Evolutionary conservation across 2,888 invertebrate species (phyloP).

Genomic region (Oscheius sp.): DNA sequence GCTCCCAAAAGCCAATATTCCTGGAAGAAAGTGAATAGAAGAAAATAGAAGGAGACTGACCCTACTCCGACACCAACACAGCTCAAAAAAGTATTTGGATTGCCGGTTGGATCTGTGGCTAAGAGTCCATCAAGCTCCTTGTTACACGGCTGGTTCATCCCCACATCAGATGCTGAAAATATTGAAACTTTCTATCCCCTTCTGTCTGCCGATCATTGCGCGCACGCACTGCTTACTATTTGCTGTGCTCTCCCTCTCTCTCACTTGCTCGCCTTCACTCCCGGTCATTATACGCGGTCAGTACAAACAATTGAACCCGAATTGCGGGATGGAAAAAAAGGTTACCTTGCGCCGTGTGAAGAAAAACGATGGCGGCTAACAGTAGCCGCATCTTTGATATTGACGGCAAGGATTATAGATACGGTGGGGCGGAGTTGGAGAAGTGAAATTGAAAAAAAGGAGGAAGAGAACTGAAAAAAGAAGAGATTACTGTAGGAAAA

Average conservation of each 20-base stretch:
- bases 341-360: slow-evolving; percentile 13
- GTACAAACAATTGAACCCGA: slow-evolving; percentile 25
- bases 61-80: slow-evolving; percentile 62
- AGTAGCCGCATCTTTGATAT: slow-evolving; percentile 24
- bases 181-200: background rate
- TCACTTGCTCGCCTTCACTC: background rate
- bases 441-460: too few relatives aligned
- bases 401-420: too few relatives aligned
- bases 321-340: background rate
- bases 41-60: slow-evolving; percentile 40
- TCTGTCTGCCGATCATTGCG: background rate
- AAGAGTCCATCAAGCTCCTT: slow-evolving; percentile 62
- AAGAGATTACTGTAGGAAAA: too few relatives aligned
- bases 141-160: slow-evolving; percentile 62
- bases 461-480: too few relatives aligned
- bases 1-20: slow-evolving; percentile 64
- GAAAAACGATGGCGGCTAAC: slow-evolving; percentile 19
- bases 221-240: background rate
- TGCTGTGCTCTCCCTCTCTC: background rate
- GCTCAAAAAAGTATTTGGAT: slow-evolving; percentile 61
- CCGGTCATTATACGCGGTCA: slow-evolving; percentile 17
- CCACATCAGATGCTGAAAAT: slow-evolving; percentile 45
- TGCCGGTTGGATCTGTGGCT: slow-evolving; percentile 64
- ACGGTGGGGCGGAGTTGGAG: too few relatives aligned
- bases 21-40: slow-evolving; percentile 32